Percentiles rank a stretch among this genome's conserved stretches.
These are phyloP conservation scores for Graptemys geographica DNA, from an alignment of 2,797 vertebrate species.

Conservation along the genomic window DNA sequence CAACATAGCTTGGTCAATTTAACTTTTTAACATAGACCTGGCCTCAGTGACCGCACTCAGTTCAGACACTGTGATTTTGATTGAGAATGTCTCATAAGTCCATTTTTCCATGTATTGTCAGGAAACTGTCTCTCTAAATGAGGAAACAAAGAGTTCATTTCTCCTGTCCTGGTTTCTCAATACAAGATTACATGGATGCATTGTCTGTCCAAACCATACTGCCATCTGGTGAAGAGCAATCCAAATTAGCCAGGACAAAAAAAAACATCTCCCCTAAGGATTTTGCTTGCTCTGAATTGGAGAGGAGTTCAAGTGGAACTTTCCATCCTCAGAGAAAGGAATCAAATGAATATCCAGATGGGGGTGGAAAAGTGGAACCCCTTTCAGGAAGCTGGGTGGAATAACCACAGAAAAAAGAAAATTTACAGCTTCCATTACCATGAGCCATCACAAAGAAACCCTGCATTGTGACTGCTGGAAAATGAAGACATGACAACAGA, in stretches of 20 bases:
- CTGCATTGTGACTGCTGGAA: neutral
- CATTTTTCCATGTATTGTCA: neutral
- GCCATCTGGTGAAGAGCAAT: fast-evolving
- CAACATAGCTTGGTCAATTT: no score
- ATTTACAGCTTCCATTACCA: neutral
- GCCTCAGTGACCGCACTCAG: neutral
- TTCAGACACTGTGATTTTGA: slow-evolving; percentile 37
- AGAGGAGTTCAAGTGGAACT: neutral
- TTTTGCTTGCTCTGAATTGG: neutral
- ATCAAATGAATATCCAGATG: neutral
- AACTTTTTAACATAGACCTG: no score
- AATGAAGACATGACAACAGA: neutral
- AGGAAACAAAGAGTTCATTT: slow-evolving; percentile 7
- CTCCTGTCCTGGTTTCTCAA: slow-evolving; percentile 51
- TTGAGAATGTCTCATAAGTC: slow-evolving; percentile 11
- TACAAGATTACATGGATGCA: neutral
- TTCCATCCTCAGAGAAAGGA: neutral
- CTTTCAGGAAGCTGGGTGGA: neutral
- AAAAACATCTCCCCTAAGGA: neutral
- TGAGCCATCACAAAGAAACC: neutral
- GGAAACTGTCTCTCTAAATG: slow-evolving; percentile 20
- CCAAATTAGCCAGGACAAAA: neutral
- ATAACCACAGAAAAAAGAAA: neutral
- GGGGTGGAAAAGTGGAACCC: neutral
- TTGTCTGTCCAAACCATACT: fast-evolving